Evolutionary conservation across 2,797 vertebrate genomes (phyloP), one percentile per base, ranked within the genome.

Genomic region (Buphagus erythrorhynchus): DNA sequence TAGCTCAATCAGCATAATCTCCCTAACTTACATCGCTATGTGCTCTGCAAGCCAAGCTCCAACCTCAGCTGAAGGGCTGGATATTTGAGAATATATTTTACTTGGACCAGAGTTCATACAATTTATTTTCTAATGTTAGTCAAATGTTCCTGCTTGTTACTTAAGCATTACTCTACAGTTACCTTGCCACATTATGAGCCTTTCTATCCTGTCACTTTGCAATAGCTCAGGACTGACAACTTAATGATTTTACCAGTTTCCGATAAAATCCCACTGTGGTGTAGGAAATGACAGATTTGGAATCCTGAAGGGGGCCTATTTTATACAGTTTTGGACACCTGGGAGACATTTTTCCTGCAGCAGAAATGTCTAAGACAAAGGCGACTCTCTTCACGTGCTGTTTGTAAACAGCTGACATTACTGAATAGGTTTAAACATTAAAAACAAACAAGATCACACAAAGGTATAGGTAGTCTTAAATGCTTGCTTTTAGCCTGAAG

Each of bases 181-280:
- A 95, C 97, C 87, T 61, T 59, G 90, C 91, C 40, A 94, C 93
- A 88, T 90, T 97, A 95, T 95, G 97, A 97, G 97, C 97, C 93
- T 98, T 98, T 98, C 97, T 98, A 89, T 93, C 94, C 94, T 97
- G 97, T 98, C 98, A 98, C 95, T 98, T 98, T 97, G 97, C 97
- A 98, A 97, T 98, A 97, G 97, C 97, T 98, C 98, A 98, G 97
- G 97, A 97, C 95, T 97, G 97, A 98, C 98, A 98, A 98, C 97
- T 98, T 99, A 99, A 99, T 97, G 97, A 98, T 98, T 99, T 98
- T 98, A 98, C 97, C 98, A 99, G 98, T 97, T 99, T 98, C 97
- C 98, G 97, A 97, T 85, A 97, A 98, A 98, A 96, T 97, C 98
- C 98, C 97, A 93, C 95, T 90, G 94, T 98, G 97, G 94, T 80